phyloP scores from a whole-genome alignment of 2,797 vertebrate genomes.

The Petrocephalus schoutedeni region DNA sequence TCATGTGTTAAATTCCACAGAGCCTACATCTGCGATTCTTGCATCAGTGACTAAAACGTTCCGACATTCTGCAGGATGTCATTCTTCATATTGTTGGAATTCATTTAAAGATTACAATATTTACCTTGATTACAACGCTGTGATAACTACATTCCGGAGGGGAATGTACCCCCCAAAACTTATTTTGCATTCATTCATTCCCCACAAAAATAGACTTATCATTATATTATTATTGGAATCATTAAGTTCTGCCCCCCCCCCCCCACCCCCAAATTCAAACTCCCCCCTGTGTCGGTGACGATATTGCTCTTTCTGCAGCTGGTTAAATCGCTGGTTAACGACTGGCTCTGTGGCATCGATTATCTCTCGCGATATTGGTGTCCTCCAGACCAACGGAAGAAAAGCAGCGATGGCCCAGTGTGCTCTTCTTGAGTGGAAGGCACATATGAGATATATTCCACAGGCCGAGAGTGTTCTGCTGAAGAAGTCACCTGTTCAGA shows the following conservation, averaged over 20 bases:
- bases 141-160: neutral
- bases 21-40: too few species aligned
- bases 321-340: neutral
- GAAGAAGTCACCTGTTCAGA: neutral
- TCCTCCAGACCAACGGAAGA: neutral
- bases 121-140: neutral
- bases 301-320: neutral
- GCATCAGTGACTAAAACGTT: neutral
- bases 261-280: neutral
- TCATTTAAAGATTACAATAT: neutral
- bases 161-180: neutral
- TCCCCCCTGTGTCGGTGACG: neutral
- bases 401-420: neutral
- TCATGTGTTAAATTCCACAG: too few species aligned
- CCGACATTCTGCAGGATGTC: neutral
- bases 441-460: neutral
- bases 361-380: neutral
- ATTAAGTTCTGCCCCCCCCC: neutral
- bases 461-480: neutral
- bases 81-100: neutral
- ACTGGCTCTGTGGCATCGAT: neutral
- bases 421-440: neutral
- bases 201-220: neutral
- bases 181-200: neutral
- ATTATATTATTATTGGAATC: neutral